Evolutionary conservation across 2,797 vertebrate species (phyloP).

Genomic region (Pantherophis vulpinus): DNA sequence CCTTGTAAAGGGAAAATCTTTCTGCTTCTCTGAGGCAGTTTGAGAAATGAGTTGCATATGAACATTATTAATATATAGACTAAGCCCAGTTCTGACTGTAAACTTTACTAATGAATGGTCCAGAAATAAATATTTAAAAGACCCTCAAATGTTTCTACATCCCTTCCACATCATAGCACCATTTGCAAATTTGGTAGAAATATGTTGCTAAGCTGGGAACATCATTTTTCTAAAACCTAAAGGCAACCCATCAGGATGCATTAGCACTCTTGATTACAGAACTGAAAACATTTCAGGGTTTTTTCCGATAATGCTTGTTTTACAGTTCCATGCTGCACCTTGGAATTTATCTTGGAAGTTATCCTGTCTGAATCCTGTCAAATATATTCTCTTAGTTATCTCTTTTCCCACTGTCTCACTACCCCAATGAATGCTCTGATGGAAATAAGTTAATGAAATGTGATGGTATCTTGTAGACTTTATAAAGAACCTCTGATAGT

Average conservation of each 20-base stretch:
- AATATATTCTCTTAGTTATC: neutral
- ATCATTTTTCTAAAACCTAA: neutral
- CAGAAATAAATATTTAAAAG: neutral
- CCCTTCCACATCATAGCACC: neutral
- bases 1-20: neutral
- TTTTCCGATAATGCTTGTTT: neutral
- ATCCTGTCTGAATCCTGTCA: neutral
- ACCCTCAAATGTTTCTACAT: neutral
- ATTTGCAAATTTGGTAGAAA: neutral
- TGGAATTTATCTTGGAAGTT: neutral
- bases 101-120: neutral
- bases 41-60: neutral
- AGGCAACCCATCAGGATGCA: neutral
- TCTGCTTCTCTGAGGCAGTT: neutral
- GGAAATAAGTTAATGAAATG: conserved; percentile 15
- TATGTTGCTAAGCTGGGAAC: neutral
- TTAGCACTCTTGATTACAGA: neutral
- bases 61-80: conserved; percentile 12
- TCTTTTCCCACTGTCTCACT: neutral
- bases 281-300: neutral
- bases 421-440: neutral
- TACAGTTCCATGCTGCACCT: neutral
- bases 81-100: neutral
- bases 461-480: neutral
- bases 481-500: conserved; percentile 13